These are phyloP conservation scores for Lytechinus pictus DNA, from an alignment of 35 echinoderm and acorn worm genomes.

Conservation along the genomic window DNA sequence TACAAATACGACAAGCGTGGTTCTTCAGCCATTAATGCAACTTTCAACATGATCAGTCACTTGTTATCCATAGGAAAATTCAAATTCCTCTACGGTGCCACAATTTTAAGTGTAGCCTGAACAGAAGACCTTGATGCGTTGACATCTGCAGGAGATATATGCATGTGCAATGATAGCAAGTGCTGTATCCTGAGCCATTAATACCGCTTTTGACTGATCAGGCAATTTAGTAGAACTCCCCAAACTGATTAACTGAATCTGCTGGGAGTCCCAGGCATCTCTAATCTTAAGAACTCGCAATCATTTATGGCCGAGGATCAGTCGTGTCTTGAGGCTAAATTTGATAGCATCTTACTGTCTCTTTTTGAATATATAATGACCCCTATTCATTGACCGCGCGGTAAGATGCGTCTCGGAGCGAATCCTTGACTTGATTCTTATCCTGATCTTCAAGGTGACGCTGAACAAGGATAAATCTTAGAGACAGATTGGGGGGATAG, in stretches of 20 bases:
- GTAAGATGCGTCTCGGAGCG: neutral
- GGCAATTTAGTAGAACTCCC: neutral
- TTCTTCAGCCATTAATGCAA: no score
- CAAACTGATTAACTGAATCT: neutral
- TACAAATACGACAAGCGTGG: no score
- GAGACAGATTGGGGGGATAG: no score
- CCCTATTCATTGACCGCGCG: neutral
- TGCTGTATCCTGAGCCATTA: neutral
- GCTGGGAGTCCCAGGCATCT: neutral
- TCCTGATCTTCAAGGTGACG: neutral
- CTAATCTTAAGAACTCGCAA: neutral
- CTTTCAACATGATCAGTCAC: no score
- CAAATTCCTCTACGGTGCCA: no score
- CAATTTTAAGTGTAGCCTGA: no score
- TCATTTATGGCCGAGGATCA: neutral
- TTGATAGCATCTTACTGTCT: neutral
- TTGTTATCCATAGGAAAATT: no score
- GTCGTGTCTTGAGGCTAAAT: neutral
- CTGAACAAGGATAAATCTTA: no score
- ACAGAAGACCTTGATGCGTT: neutral
- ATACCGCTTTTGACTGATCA: conserved; percentile 11
- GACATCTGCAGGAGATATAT: neutral
- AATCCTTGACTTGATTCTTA: neutral
- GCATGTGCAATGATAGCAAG: neutral
- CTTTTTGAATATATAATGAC: neutral